Percentiles rank a stretch among this genome's conserved stretches.
Conservation (phyloP, 2,797 vertebrate species). For the Urosaurus nigricauda region DNA sequence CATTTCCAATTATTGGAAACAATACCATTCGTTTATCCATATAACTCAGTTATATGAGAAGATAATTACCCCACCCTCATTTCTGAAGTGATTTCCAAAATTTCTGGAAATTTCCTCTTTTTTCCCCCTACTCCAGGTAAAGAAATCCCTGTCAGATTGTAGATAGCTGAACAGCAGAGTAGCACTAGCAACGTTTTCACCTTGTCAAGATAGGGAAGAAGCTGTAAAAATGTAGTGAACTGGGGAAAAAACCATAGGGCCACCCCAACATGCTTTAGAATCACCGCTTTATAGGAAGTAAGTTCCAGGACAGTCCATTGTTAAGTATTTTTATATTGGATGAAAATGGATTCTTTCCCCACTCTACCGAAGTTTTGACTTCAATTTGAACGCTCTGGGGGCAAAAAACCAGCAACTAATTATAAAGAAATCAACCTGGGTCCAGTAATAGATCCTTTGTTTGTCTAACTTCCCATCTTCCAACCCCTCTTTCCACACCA, state of each 20-base stretch:
- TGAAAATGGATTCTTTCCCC: neutral
- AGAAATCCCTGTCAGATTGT: neutral
- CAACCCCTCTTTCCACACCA: neutral
- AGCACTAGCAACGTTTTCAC: no score
- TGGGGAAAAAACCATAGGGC: neutral
- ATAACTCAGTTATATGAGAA: no score
- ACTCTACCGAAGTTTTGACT: neutral
- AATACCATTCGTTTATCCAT: no score
- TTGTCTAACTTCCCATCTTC: neutral
- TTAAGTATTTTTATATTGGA: neutral
- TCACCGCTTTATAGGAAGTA: no score
- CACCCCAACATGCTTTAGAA: neutral
- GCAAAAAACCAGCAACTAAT: no score
- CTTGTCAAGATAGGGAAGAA: neutral
- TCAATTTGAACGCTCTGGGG: neutral
- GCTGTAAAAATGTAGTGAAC: neutral
- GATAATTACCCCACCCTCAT: no score
- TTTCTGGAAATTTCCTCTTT: no score
- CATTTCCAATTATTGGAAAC: no score
- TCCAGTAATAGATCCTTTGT: fast-evolving
- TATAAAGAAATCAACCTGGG: neutral
- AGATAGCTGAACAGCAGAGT: neutral
- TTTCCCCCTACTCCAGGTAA: no score
- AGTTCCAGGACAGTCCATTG: neutral
- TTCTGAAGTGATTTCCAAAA: no score